Conservation (phyloP, 2,113 vertebrate species). For the Poeciliopsis turrubarensis region DNA sequence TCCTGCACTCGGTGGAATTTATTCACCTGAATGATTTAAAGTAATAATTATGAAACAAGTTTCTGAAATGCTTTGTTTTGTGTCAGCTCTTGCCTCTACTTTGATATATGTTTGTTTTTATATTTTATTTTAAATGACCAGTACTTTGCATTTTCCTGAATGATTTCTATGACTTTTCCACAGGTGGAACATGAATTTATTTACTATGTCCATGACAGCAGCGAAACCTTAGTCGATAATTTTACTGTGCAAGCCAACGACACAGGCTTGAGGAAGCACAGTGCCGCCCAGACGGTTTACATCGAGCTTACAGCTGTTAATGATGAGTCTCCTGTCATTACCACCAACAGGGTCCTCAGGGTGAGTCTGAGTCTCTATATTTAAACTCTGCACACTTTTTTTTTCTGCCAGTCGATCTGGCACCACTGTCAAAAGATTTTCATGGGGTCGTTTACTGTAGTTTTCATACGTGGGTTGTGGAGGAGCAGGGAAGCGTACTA, state of each 20-base stretch:
- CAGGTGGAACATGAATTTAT: constrained; percentile 89
- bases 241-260: constrained; percentile 87
- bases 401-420: constrained; percentile 52
- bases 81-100: not conserved
- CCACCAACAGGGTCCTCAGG: constrained; percentile 86
- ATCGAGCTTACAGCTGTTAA: constrained; percentile 86
- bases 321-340: constrained; percentile 86
- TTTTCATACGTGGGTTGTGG: constrained; percentile 39
- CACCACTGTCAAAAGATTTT: constrained; percentile 52
- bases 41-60: not conserved
- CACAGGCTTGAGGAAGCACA: constrained; percentile 85
- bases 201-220: constrained; percentile 88
- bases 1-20: not conserved
- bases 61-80: not conserved
- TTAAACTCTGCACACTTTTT: constrained; percentile 48
- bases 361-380: constrained; percentile 80
- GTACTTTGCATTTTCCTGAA: not conserved
- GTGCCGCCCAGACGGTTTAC: constrained; percentile 80
- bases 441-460: constrained; percentile 43
- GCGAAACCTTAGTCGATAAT: constrained; percentile 82
- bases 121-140: not conserved
- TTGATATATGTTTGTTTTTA: not conserved
- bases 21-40: not conserved
- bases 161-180: constrained; percentile 43
- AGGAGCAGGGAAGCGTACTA: constrained; percentile 33